Evolutionary conservation across 1,140 invertebrate genomes (phyloP), one percentile per base, ranked within the genome.

Genomic region (Hyles vespertilio): DNA sequence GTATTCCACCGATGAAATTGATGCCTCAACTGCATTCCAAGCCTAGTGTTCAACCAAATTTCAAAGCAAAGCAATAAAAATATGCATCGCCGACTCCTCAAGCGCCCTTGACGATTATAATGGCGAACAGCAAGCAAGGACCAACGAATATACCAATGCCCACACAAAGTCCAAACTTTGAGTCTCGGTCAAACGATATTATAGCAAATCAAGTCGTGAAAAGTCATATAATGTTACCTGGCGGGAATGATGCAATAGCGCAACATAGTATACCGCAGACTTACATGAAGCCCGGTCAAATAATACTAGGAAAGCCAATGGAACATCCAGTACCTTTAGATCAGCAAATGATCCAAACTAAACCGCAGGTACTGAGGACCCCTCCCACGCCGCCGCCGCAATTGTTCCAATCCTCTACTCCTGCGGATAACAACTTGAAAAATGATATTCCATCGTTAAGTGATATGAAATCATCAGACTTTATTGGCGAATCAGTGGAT

Each of bases 231-330:
- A 81, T 72, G 32, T 61, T 89, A 52, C 84, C 87, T 3, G 81
- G 81, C 11, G 32, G 54, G 11, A 70, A 64, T 51, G 81, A 78
- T 44, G 68, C 74, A 10, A 57, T 77, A 11, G 73, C 72, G 5
- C 82, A 87, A 43, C 79, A 84, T 12, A 85, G 78, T 10, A 48
- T 36, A 10, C 40, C 73, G 12, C 80, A 80, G 60, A 66, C 69
- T 3, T 87, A 74, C 59, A 69, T 81, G 5, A 80, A 80, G 60
- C 81, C 87, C 22, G 84, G 85, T 6, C 89, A 90, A 74, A 89
- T 90, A 57, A 89, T 90, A 50, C 67, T 90, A 34, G 88, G 88
- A 3, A 90, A 88, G 61, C 88, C 88, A 4, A 89, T 90, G 77
- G 88, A 89, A 40, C 78, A 89, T 55, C 89, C 89, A 7, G 59